Base-by-base conservation (phyloP, 2,888 invertebrate genomes). In the Liopterus haemorrhoidalis region DNA sequence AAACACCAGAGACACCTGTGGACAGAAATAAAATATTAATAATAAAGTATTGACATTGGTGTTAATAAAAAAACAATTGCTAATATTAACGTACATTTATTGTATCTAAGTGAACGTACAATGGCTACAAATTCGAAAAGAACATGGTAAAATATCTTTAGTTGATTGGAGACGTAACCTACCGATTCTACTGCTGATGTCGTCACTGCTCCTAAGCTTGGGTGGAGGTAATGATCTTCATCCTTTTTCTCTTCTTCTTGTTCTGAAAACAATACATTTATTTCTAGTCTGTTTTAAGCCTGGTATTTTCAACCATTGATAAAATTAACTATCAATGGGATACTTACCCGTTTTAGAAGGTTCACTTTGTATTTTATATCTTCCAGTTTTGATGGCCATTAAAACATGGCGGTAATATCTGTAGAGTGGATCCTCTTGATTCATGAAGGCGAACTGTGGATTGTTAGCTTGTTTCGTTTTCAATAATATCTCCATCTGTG, bases 401-500 rank as follows among this genome's bases (percentile, higher is more conserved):
- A 83, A 66, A 3, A 90, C 69, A 52, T 86, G 84, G 49, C 83
- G 83, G 68, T 97, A 99, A 69, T 94, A 99, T 0, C 85, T 80
- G 69, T 96, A 83, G 27, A 97, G 72, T 0, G 72, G 68, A 47
- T 90, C 81, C 52, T 88, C 90, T 62, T 87, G 88, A 46, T 89
- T 86, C 47, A 99, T 73, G 70, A 99, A 99, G 53, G 85, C 78
- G 70, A 99, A 99, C 70, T 94, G 90, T 0, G 84, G 76, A 71
- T 96, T 97, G 62, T 85, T 83, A 0, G 87, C 78, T 68, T 99
- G 99, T 69, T 97, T 99, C 3, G 96, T 91, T 69, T 97, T 97
- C 54, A 99, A 84, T 8, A 99, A 76, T 55, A 99, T 95, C 72
- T 99, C 99, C 96, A 99, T 96, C 70, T 99, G 99, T 5, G 84